Conservation (phyloP, 2,113 vertebrate genomes). For the Lanius ludovicianus region DNA sequence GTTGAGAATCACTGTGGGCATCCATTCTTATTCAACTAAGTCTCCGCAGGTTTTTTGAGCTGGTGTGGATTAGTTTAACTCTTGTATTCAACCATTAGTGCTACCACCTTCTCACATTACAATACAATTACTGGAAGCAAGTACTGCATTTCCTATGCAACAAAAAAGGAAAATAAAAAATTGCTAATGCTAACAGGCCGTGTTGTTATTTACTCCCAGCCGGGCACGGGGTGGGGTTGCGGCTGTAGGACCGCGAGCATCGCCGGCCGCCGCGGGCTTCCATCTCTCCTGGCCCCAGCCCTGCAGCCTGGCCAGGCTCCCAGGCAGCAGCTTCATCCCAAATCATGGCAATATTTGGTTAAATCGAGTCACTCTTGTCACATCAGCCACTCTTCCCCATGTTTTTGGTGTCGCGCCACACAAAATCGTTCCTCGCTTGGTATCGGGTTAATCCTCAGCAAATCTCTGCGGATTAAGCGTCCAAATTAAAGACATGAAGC, state of each 20-base stretch:
- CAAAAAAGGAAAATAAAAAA: conserved; percentile 95
- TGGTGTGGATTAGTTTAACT: conserved; percentile 89
- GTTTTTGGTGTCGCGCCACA: fast-evolving
- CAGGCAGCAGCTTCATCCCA: not conserved
- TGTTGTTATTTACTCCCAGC: conserved; percentile 52
- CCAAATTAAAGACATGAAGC: not conserved
- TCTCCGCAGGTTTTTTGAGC: conserved; percentile 87
- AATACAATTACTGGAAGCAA: conserved; percentile 98
- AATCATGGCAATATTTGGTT: fast-evolving
- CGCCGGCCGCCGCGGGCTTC: fast-evolving
- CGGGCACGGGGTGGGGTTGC: not conserved
- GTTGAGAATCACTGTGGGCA: conserved; percentile 89
- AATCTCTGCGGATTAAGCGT: not conserved
- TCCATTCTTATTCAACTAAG: conserved; percentile 88
- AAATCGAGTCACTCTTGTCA: fast-evolving
- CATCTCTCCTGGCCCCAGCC: not conserved
- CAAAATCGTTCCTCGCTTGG: fast-evolving
- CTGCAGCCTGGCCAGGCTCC: not conserved
- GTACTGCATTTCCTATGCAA: conserved; percentile 99
- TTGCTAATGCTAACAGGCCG: conserved; percentile 88
- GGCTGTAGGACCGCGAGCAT: not conserved
- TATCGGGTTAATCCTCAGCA: fast-evolving
- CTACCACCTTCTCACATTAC: conserved; percentile 91
- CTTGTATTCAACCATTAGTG: conserved; percentile 89
- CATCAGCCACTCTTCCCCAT: fast-evolving